A percentile compares a stretch with the other conserved stretches of the same genome.
Evolutionary conservation across 1,140 invertebrate genomes (phyloP).

Genomic region (Eumeta japonica): DNA sequence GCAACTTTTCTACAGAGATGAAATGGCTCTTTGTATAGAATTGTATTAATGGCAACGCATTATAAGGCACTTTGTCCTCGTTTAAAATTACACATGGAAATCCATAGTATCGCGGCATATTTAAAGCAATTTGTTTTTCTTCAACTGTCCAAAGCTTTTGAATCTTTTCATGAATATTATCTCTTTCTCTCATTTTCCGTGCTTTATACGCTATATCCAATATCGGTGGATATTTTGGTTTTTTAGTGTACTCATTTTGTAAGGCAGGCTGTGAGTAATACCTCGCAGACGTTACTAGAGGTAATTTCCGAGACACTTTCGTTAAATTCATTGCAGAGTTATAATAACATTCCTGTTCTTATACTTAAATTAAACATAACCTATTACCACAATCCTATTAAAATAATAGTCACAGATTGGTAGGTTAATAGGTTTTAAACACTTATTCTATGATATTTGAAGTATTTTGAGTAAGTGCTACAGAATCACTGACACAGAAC

Average conservation of each 20-base stretch:
- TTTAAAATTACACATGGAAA: constrained; percentile 64
- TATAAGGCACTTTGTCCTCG: constrained; percentile 65
- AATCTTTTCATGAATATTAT: constrained; percentile 61
- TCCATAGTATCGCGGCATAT: constrained; percentile 79
- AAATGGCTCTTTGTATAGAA: constrained; percentile 72
- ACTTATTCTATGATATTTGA: too few species aligned
- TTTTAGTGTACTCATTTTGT: constrained; percentile 35
- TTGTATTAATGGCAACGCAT: constrained; percentile 66
- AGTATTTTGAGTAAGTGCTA: too few species aligned
- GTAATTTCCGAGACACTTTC: too few species aligned
- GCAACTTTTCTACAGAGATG: constrained; percentile 53
- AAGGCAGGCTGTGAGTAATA: constrained; percentile 24
- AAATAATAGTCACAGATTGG: too few species aligned
- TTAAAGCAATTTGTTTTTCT: constrained; percentile 78
- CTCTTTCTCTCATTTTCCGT: constrained; percentile 35
- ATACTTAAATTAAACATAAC: too few species aligned
- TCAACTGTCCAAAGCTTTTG: constrained; percentile 69
- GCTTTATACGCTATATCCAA: constrained; percentile 53
- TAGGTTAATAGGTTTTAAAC: too few species aligned
- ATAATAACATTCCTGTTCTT: too few species aligned
- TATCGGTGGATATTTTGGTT: constrained; percentile 64
- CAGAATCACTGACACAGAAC: too few species aligned
- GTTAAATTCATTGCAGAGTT: too few species aligned
- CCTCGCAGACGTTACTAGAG: too few species aligned
- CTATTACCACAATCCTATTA: too few species aligned